Percentiles rank a stretch among this genome's conserved stretches.
Conservation (phyloP, 2,888 invertebrate genomes). For the Reticulitermes lucifugus region DNA sequence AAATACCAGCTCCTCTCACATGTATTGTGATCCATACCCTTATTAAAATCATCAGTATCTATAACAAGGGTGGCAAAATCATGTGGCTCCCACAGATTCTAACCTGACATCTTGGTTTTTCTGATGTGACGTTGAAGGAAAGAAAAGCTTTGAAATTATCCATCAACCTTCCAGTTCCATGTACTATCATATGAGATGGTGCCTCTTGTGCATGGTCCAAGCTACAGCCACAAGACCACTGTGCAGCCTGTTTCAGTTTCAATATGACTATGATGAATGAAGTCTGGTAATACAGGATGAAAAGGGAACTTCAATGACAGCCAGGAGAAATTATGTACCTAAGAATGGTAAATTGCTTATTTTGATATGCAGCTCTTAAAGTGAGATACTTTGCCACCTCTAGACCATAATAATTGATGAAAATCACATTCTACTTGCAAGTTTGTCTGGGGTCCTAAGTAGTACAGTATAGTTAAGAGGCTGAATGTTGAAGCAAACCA, state of each 20-base stretch:
- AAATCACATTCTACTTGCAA: not conserved
- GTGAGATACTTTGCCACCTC: not conserved
- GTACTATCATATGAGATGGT: too few relatives aligned
- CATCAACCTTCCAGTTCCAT: too few relatives aligned
- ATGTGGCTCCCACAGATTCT: not conserved
- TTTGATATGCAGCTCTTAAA: not conserved
- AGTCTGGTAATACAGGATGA: too few relatives aligned
- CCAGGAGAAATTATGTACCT: too few relatives aligned
- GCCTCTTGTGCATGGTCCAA: too few relatives aligned
- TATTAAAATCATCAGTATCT: not conserved
- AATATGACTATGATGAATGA: too few relatives aligned
- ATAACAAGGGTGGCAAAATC: not conserved
- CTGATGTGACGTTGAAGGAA: too few relatives aligned
- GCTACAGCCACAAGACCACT: too few relatives aligned
- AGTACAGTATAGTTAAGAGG: not conserved
- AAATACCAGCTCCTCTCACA: not conserved
- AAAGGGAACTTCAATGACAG: too few relatives aligned
- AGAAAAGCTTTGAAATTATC: too few relatives aligned
- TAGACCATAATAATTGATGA: not conserved
- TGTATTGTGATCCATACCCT: not conserved
- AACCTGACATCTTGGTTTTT: too few relatives aligned
- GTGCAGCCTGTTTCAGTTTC: too few relatives aligned
- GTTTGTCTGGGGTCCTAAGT: not conserved
- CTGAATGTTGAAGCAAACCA: not conserved
- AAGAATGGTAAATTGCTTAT: not conserved